Evolutionary conservation across 2,113 vertebrate species (phyloP), one percentile per base, ranked within the genome.

Genomic region (Choloepus hoffmanni): DNA sequence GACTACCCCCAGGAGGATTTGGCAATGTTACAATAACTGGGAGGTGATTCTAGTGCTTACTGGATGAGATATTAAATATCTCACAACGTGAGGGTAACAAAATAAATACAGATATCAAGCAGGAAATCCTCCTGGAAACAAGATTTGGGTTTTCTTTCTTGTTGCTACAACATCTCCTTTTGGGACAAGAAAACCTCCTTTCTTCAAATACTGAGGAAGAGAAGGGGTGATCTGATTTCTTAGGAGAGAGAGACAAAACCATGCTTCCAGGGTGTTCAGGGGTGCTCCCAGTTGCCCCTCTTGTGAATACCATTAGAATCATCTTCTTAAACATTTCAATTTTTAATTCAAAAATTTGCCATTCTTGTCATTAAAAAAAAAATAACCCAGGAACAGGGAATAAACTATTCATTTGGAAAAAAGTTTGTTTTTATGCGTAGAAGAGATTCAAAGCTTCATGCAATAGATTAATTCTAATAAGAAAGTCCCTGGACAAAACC

Each of bases 301-400:
- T 74, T 78, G 50, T 13, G 40, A 96, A 70, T 88, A 63, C 12
- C 5, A 1, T 84, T 72, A 73, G 48, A 67, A 67, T 45, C 50
- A 12, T 91, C 63, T 65, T 91, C 77, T 70, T 60, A 83, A 58
- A 79, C 18, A 48, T 33, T 92, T 85, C 33, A 72, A 58, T 68
- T 88, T 67, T 45, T 79, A 73, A 36, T 62, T 79, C 40, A 78
- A 48, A 91, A 95, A 79, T 73, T n/a, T 88, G 77, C 77, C 62
- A 50, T 85, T 93, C 83, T 68, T 82, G 1, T 67, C 1, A 12
- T 91, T 74, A 23, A 83, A 55, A 28, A 89, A 74, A 65, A 53
- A 45, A 7, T 14, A 90, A 33, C 36, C 28, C 55, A 70, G 14
- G 70, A 83, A 63, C 24, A 55, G 48, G 14, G 79, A 87, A 65